A percentile compares a stretch with the other conserved stretches of the same genome.
Conservation (phyloP, 2,888 invertebrate genomes). For the Dendrolimus houi region DNA sequence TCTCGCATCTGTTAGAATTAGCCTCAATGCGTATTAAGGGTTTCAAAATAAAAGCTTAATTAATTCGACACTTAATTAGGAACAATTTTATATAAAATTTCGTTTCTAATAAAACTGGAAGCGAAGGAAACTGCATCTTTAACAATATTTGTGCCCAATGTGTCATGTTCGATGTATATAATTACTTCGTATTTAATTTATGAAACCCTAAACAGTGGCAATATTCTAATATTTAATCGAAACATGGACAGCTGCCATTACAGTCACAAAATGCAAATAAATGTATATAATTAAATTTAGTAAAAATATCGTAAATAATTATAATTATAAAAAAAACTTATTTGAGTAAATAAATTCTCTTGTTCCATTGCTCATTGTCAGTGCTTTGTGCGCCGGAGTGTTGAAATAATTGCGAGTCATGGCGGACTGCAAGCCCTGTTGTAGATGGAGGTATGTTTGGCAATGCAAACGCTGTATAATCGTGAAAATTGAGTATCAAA, state of each 20-base stretch:
- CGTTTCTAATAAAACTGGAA: conserved; percentile 44
- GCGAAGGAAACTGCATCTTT: conserved; percentile 55
- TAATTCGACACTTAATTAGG: conserved; percentile 37
- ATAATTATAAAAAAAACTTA: conserved; percentile 53
- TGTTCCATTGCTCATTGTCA: conserved; percentile 71
- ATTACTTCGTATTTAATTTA: conserved; percentile 50
- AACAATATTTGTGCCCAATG: conserved; percentile 72
- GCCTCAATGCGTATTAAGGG: conserved; percentile 31
- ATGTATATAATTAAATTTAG: conserved; percentile 61
- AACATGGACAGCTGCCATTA: conserved; percentile 72
- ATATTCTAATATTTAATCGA: conserved; percentile 35
- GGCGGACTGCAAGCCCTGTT: conserved; percentile 24
- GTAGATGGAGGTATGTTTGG: conserved; percentile 18
- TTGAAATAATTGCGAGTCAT: conserved; percentile 50
- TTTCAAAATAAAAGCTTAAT: conserved; percentile 42
- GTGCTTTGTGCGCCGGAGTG: conserved; percentile 64
- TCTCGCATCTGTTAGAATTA: background rate
- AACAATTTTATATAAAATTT: conserved; percentile 40
- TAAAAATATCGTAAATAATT: conserved; percentile 63
- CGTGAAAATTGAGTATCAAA: conserved; percentile 23
- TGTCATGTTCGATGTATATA: conserved; percentile 74
- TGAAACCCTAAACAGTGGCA: conserved; percentile 64
- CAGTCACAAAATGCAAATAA: conserved; percentile 71
- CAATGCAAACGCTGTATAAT: conserved; percentile 9
- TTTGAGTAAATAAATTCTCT: conserved; percentile 76